These are phyloP conservation scores for Camponotus pennsylvanicus DNA, from an alignment of 1,140 invertebrate species.

Conservation along the genomic window DNA sequence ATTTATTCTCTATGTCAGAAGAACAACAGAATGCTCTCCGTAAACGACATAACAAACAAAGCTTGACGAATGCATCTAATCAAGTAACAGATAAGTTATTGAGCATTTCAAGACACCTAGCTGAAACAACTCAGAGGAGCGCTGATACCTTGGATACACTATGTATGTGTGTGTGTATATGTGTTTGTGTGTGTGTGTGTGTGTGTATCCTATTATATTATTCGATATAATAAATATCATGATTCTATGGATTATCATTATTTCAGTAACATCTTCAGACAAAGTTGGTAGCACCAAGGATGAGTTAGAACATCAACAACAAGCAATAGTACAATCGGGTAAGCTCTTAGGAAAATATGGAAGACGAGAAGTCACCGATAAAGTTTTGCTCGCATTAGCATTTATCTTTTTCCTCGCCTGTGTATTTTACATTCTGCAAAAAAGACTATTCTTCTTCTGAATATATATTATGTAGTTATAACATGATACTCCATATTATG, in stretches of 20 bases:
- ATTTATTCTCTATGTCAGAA: slow-evolving; percentile 88
- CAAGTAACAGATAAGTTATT: slow-evolving; percentile 94
- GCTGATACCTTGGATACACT: slow-evolving; percentile 94
- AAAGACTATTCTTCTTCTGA: slow-evolving; percentile 91
- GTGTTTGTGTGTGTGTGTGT: slow-evolving; percentile 60
- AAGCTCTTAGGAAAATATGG: slow-evolving; percentile 98
- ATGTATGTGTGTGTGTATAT: slow-evolving; percentile 84
- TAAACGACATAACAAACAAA: slow-evolving; percentile 89
- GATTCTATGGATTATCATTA: slow-evolving; percentile 43
- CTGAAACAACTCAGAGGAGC: slow-evolving; percentile 94
- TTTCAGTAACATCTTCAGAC: slow-evolving; percentile 85
- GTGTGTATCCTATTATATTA: slow-evolving; percentile 48
- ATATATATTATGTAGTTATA: neutral
- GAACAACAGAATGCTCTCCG: slow-evolving; percentile 88
- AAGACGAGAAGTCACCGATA: slow-evolving; percentile 97
- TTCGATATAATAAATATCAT: neutral
- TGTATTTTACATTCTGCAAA: slow-evolving; percentile 96
- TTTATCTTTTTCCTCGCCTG: slow-evolving; percentile 97
- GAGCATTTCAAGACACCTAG: slow-evolving; percentile 93
- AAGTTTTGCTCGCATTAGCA: slow-evolving; percentile 95
- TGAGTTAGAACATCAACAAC: slow-evolving; percentile 94
- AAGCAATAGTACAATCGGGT: slow-evolving; percentile 94
- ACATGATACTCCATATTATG: neutral
- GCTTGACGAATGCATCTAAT: slow-evolving; percentile 89
- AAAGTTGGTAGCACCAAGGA: slow-evolving; percentile 91